Evolutionary conservation across 2,797 vertebrate species (phyloP), one percentile per base, ranked within the genome.

Genomic region (Echiichthys vipera): DNA sequence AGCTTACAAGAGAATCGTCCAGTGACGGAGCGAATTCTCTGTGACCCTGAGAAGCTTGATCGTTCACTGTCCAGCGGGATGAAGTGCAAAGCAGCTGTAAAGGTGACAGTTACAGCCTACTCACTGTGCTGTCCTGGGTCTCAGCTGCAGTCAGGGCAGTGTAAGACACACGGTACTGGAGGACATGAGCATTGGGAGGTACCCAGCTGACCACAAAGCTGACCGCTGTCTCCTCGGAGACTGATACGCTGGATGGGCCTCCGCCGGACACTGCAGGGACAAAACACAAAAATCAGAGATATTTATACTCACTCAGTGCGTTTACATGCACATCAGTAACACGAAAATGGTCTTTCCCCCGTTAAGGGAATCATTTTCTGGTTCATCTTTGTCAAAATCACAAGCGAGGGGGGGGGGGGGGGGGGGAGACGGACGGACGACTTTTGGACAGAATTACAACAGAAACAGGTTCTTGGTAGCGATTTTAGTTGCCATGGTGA

Each of bases 201-300:
- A 88, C 87, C 97, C 97, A 98, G 84, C 88, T 96, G 82, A 98
- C 88, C 74, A 91, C 57, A 36, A 99, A 81, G 88, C 96, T 96
- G 87, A 92, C 93, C 1, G 96, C 92, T 0, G 93, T 96, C 92
- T 98, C 95, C 0, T 96, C 95, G 2, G 94, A 92, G 2, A 98
- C 87, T 1, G 91, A 84, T 47, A 97, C 92, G 32, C 93, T 90
- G 71, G 95, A 93, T 0, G 96, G 97, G 4, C 96, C 95, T 59
- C 93, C 95, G 24, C 93, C 89, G 5, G 93, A 95, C 79, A 92
- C 97, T 97, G 91, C 0, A 27, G 15, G 5, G 56, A 18, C 47
- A 42, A 30, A 65, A 61, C 0, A 49, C 22, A 80, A 17, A 22
- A 40, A 17, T 2, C 27, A 32, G 15, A 71, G 20, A 58, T 27